Conservation (phyloP, 2,888 invertebrate species). For the Scaptomyza parva region DNA sequence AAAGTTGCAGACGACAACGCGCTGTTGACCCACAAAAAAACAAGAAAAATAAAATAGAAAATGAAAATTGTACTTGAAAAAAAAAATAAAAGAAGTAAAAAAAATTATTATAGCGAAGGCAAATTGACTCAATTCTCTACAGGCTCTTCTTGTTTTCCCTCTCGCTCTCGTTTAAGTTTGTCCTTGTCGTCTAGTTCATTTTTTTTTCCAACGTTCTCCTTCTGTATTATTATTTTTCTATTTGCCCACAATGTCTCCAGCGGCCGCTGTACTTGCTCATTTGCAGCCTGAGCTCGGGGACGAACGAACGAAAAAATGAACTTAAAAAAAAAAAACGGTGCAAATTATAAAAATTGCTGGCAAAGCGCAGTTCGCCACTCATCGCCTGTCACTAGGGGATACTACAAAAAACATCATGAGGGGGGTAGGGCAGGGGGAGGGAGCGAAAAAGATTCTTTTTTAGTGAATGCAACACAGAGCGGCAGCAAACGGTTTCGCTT, state of each 20-base stretch:
- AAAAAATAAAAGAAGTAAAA: slow-evolving; percentile 7
- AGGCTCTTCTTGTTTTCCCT: slow-evolving; percentile 33
- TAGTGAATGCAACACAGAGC: slow-evolving; percentile 1
- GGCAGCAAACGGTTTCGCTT: slow-evolving; percentile 51
- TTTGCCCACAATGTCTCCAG: slow-evolving; percentile 64
- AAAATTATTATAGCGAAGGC: slow-evolving; percentile 40
- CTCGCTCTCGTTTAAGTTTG: background rate
- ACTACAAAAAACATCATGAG: background rate
- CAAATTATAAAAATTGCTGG: slow-evolving; percentile 80
- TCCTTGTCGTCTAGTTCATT: slow-evolving; percentile 54
- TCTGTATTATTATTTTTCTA: slow-evolving; percentile 65
- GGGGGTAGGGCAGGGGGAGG: slow-evolving; percentile 21
- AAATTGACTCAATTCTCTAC: slow-evolving; percentile 73
- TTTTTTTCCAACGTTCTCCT: slow-evolving; percentile 24
- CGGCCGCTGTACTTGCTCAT: slow-evolving; percentile 65
- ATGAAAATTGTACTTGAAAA: background rate
- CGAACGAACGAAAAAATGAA: slow-evolving; percentile 33
- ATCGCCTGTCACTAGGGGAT: slow-evolving; percentile 48
- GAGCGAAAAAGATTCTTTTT: background rate
- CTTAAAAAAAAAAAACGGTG: slow-evolving; percentile 56
- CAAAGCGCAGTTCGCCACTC: slow-evolving; percentile 71
- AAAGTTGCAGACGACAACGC: slow-evolving; percentile 24
- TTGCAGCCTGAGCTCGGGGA: slow-evolving; percentile 68
- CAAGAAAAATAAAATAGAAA: slow-evolving; percentile 31
- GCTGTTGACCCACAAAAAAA: slow-evolving; percentile 50